A percentile compares a stretch with the other conserved stretches of the same genome.
Conservation (phyloP, 2,888 invertebrate genomes). For the Lydus trimaculatus region DNA sequence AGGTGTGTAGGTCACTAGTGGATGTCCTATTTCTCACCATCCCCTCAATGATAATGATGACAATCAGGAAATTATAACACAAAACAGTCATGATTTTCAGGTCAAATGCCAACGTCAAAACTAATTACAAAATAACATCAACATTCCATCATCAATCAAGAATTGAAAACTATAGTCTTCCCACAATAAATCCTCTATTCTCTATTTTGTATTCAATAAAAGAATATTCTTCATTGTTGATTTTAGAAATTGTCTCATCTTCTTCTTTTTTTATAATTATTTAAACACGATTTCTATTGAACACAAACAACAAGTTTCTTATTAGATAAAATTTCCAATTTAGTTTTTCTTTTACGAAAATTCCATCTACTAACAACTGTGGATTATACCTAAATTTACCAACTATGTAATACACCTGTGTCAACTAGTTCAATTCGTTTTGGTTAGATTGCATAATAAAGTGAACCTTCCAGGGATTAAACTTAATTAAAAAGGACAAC, state of each 20-base stretch:
- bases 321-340: neutral
- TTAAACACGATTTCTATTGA: neutral
- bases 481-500: conserved; percentile 14
- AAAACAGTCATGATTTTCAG: neutral
- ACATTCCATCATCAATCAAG: neutral
- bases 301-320: no score
- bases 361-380: neutral
- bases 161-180: neutral
- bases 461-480: neutral
- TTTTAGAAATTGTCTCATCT: neutral
- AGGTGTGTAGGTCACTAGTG: conserved; percentile 22
- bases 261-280: neutral
- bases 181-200: neutral
- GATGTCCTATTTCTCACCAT: neutral
- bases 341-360: neutral
- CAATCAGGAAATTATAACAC: neutral
- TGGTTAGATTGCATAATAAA: conserved; percentile 11
- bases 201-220: neutral
- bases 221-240: neutral
- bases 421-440: conserved; percentile 1
- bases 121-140: neutral
- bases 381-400: conserved; percentile 7
- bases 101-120: neutral
- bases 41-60: neutral
- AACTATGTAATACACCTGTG: conserved; percentile 7